phyloP scores from a whole-genome alignment of 2,888 invertebrate species.

The Epistrophe grossulariae region DNA sequence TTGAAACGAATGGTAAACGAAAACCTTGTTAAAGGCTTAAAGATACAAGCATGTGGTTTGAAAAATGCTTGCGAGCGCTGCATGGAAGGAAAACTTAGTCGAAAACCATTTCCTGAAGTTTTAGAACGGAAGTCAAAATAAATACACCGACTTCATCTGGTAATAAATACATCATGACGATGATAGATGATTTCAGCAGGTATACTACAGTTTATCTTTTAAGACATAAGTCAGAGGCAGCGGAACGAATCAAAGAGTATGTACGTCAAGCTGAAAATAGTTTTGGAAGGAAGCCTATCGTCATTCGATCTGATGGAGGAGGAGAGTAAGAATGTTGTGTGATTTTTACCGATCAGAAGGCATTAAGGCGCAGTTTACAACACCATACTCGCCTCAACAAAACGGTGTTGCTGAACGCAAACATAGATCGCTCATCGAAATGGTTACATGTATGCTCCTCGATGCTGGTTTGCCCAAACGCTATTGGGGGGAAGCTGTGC shows the following conservation, averaged over 20 bases:
- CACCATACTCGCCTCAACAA: conserved; percentile 19
- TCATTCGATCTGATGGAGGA: conserved; percentile 55
- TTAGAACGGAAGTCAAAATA: too few relatives aligned
- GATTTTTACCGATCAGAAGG: conserved; percentile 11
- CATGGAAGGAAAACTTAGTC: conserved; percentile 9
- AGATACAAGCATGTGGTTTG: neutral
- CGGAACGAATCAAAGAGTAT: too few relatives aligned
- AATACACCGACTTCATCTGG: too few relatives aligned
- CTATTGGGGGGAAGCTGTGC: too few relatives aligned
- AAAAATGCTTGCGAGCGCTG: conserved; percentile 11
- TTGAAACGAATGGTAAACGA: neutral
- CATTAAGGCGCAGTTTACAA: conserved; percentile 33
- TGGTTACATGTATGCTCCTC: neutral
- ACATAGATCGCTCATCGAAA: conserved; percentile 37
- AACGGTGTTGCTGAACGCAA: conserved; percentile 28
- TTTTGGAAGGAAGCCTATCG: conserved; percentile 23
- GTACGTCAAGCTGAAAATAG: conserved; percentile 32
- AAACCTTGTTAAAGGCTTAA: conserved; percentile 7
- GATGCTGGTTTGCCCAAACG: too few relatives aligned
- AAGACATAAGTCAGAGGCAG: neutral
- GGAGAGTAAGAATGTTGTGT: conserved; percentile 75
- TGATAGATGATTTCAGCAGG: conserved; percentile 7
- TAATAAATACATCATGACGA: too few relatives aligned
- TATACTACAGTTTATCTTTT: conserved; percentile 23
- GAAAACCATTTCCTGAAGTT: too few relatives aligned